These are phyloP conservation scores for Pentamera pediparva DNA, from an alignment of 53 echinoderm and acorn worm species.

Conservation along the genomic window DNA sequence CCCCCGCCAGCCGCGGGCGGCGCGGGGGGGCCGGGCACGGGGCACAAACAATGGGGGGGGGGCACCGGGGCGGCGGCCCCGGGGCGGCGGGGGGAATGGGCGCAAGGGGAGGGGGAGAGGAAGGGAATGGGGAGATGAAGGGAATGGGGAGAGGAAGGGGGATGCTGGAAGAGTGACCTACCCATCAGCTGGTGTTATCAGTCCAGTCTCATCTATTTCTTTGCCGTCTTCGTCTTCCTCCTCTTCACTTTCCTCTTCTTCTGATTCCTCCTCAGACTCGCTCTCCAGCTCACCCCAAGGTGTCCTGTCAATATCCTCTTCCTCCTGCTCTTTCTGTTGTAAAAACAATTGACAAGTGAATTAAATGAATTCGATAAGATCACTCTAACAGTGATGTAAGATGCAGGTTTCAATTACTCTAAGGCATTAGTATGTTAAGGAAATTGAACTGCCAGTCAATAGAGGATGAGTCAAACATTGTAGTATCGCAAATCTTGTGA, in stretches of 20 bases:
- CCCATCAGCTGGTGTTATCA: slow-evolving; percentile 98
- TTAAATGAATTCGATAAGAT: neutral
- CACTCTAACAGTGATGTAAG: neutral
- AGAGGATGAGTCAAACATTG: too few species aligned
- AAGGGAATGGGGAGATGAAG: too few species aligned
- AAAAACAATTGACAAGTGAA: neutral
- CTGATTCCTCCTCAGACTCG: slow-evolving; percentile 85
- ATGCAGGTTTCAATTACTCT: neutral
- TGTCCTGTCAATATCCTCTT: slow-evolving; percentile 80
- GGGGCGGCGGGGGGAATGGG: too few species aligned
- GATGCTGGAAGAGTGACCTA: slow-evolving; percentile 37
- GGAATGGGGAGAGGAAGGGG: neutral
- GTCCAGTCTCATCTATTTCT: slow-evolving; percentile 92
- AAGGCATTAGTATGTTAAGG: too few species aligned
- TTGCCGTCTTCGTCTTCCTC: slow-evolving; percentile 66
- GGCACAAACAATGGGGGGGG: too few species aligned
- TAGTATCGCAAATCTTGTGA: too few species aligned
- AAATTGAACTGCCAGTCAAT: too few species aligned
- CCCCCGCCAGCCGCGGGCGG: too few species aligned
- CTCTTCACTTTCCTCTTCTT: slow-evolving; percentile 95
- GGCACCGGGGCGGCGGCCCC: too few species aligned
- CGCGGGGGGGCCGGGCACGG: too few species aligned
- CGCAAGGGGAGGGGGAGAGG: too few species aligned
- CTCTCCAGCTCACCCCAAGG: slow-evolving; percentile 94
- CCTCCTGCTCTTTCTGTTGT: slow-evolving; percentile 69